Conservation (phyloP, 2,113 vertebrate genomes). For the Hippocampus abdominalis region DNA sequence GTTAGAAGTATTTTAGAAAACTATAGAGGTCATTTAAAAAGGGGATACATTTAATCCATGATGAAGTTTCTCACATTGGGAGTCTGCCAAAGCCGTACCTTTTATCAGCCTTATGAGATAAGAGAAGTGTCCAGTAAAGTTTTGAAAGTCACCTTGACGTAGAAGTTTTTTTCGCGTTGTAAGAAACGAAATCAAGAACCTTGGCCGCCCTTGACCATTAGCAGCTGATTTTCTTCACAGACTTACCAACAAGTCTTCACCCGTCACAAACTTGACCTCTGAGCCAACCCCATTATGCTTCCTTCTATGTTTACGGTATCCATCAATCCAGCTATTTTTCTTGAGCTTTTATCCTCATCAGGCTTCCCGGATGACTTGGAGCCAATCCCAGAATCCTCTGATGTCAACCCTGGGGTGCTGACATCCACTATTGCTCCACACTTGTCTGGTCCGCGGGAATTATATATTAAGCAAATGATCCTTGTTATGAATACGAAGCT, state of each 20-base stretch:
- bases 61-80: constrained; percentile 5
- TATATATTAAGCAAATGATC: neutral
- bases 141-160: constrained; percentile 29
- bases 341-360: too few species aligned
- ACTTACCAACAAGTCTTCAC: constrained; percentile 41
- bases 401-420: neutral
- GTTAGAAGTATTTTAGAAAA: constrained; percentile 10
- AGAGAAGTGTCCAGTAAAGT: constrained; percentile 6
- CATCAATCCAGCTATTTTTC: too few species aligned
- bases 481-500: neutral
- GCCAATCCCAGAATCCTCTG: neutral
- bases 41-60: constrained; percentile 21
- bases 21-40: constrained; percentile 3
- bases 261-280: constrained; percentile 21
- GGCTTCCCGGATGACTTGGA: too few species aligned
- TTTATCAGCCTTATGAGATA: constrained; percentile 10
- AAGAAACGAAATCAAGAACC: constrained; percentile 53
- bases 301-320: neutral
- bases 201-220: constrained; percentile 23
- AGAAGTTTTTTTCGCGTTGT: constrained; percentile 27
- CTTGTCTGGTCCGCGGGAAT: neutral
- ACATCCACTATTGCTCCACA: neutral
- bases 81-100: neutral
- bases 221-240: constrained; percentile 17
- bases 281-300: neutral